Conservation (phyloP, 2,888 invertebrate species). For the Acrocyrtus sp. region DNA sequence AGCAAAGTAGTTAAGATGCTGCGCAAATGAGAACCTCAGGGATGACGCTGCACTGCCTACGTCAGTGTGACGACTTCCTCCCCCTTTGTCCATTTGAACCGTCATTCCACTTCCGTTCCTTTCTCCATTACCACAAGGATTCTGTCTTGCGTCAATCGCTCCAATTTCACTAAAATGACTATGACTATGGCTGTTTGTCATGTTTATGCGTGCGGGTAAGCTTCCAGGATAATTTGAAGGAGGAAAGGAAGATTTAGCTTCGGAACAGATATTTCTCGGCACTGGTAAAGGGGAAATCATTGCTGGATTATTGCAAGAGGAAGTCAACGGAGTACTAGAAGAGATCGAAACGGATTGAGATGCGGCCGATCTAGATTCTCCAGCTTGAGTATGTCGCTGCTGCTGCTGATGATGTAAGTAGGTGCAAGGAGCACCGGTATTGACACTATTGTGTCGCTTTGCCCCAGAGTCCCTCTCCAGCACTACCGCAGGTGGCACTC, state of each 20-base stretch:
- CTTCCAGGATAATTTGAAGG: not conserved
- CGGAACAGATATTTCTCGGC: too few relatives aligned
- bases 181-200: not conserved
- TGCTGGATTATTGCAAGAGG: not conserved
- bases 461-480: constrained; percentile 3
- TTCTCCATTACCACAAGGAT: too few relatives aligned
- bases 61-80: too few relatives aligned
- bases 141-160: not conserved
- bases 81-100: too few relatives aligned
- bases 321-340: not conserved
- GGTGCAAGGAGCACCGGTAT: not conserved
- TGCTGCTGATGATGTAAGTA: not conserved
- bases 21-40: constrained; percentile 57
- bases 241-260: too few relatives aligned
- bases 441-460: constrained; percentile 2
- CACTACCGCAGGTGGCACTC: not conserved
- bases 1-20: constrained; percentile 58
- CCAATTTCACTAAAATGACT: not conserved
- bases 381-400: not conserved
- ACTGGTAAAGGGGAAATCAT: too few relatives aligned
- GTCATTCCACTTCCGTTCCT: too few relatives aligned
- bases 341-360: not conserved
- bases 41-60: constrained; percentile 36
- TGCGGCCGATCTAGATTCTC: not conserved
- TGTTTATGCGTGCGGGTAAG: too few relatives aligned